A percentile compares a stretch with the other conserved stretches of the same genome.
Evolutionary conservation across 2,888 invertebrate species (phyloP).

Genomic region (Idaea aversata): DNA sequence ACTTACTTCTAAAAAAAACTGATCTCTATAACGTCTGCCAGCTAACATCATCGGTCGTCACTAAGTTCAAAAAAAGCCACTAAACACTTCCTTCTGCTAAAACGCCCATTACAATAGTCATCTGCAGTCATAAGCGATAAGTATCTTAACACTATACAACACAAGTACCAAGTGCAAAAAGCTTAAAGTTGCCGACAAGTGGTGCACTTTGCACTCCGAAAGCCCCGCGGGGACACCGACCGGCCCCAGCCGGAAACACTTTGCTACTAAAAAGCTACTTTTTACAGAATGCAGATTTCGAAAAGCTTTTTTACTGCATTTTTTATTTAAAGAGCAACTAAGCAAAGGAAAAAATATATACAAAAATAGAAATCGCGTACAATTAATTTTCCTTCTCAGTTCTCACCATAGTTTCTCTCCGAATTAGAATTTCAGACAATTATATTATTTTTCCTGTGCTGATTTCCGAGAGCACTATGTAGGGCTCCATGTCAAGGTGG

Average conservation of each 20-base stretch:
- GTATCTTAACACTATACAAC: neutral
- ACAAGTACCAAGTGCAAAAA: neutral
- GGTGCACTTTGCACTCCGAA: conserved; percentile 1
- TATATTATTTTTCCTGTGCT: neutral
- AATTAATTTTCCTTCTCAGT: neutral
- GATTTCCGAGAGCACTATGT: neutral
- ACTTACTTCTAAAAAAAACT: too few species aligned
- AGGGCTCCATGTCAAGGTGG: neutral
- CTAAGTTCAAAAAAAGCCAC: neutral
- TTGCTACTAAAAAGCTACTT: neutral
- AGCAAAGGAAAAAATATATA: neutral
- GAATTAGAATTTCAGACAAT: neutral
- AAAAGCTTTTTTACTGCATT: neutral
- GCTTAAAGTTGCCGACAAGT: neutral
- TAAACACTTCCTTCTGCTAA: neutral
- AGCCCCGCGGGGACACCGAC: neutral
- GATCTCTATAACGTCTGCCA: too few species aligned
- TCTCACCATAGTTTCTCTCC: neutral
- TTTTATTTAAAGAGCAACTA: neutral
- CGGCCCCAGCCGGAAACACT: neutral
- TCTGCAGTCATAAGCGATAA: neutral
- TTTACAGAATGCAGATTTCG: conserved; percentile 1
- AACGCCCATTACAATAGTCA: neutral
- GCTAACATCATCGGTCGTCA: too few species aligned
- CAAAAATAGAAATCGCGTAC: neutral